Conservation (phyloP, 2,797 vertebrate genomes). For the Emydoidea blandingii region DNA sequence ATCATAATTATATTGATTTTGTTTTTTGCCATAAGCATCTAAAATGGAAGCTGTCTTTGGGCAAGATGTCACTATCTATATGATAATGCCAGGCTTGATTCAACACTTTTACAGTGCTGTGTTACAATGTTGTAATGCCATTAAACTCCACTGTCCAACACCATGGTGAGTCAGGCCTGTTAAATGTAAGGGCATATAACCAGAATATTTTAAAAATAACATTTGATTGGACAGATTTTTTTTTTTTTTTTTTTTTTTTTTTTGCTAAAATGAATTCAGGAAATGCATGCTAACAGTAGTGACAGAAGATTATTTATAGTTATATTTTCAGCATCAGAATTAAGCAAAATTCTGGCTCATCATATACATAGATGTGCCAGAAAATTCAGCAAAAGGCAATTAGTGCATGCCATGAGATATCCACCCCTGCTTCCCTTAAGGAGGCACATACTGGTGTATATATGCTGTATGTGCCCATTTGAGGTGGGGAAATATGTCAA, state of each 20-base stretch:
- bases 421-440: neutral
- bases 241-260: neutral
- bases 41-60: conserved; percentile 11
- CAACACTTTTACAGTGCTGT: neutral
- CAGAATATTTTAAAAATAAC: neutral
- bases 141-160: neutral
- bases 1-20: neutral
- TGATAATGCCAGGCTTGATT: neutral
- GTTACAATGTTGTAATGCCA: neutral
- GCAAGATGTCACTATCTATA: neutral
- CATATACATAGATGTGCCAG: neutral
- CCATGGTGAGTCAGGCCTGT: neutral
- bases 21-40: neutral
- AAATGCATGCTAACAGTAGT: neutral
- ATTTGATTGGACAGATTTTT: neutral
- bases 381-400: neutral
- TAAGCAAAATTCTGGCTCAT: neutral
- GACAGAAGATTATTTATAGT: neutral
- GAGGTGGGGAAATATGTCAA: conserved; percentile 23
- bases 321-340: neutral
- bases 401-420: neutral
- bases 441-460: neutral
- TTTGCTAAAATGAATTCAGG: neutral
- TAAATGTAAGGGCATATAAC: neutral
- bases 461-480: conserved; percentile 1